Percentiles rank a stretch among this genome's conserved stretches.
Conservation (phyloP, 35 echinoderm and acorn worm species). For the Holothuria glaberrima region DNA sequence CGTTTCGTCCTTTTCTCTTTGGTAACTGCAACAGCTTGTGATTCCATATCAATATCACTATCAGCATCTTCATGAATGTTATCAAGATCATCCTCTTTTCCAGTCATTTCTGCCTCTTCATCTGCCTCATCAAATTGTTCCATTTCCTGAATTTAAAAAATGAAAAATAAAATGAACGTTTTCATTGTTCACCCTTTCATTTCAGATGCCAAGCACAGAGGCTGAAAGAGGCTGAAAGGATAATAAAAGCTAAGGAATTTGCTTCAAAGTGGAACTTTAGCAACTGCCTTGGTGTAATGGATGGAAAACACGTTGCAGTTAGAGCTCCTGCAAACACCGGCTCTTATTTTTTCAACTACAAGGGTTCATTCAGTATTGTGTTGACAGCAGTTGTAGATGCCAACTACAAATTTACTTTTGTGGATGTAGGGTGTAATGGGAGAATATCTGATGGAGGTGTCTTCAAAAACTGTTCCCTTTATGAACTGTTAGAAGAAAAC, state of each 20-base stretch:
- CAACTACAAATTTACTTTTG: constrained; percentile 40
- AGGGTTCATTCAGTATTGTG: constrained; percentile 31
- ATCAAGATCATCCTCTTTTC: too few relatives aligned
- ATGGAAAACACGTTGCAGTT: constrained; percentile 3
- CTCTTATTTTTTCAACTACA: constrained; percentile 31
- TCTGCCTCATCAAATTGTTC: too few relatives aligned
- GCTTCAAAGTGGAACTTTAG: background rate
- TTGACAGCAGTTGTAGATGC: constrained; percentile 49
- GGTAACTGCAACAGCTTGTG: too few relatives aligned
- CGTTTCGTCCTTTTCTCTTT: too few relatives aligned
- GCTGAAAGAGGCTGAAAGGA: background rate
- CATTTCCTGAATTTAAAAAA: too few relatives aligned
- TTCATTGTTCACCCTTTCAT: too few relatives aligned
- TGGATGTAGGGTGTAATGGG: constrained; percentile 42
- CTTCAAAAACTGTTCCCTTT: background rate
- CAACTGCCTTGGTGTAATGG: constrained; percentile 17
- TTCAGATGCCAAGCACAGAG: background rate
- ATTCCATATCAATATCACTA: too few relatives aligned
- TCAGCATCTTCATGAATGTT: too few relatives aligned
- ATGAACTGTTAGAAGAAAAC: background rate
- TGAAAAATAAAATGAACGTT: too few relatives aligned
- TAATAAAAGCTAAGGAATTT: background rate
- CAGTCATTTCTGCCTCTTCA: too few relatives aligned
- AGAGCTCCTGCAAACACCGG: background rate
- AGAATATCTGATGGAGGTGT: constrained; percentile 35